Percentiles rank a stretch among this genome's conserved stretches.
Evolutionary conservation across 2,113 vertebrate genomes (phyloP).

Genomic region (Nycticryphes semicollaris): DNA sequence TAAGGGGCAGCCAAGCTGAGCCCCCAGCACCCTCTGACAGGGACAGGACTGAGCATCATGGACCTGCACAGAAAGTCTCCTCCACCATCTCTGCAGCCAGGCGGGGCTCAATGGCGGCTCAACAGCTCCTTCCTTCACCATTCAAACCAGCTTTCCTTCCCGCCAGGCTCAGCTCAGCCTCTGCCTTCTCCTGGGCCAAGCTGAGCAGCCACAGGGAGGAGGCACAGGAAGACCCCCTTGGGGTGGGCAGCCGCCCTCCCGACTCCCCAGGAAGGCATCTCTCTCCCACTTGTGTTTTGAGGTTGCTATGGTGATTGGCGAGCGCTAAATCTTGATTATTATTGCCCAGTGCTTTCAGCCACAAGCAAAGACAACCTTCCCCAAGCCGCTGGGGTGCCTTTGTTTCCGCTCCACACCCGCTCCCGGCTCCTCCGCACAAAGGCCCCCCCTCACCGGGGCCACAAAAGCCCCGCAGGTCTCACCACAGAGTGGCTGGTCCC

Average conservation of each 20-base stretch:
- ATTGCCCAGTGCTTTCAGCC: slow-evolving; percentile 64
- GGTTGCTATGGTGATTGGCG: slow-evolving; percentile 78
- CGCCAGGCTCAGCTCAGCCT: not conserved
- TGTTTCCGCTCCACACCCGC: not conserved
- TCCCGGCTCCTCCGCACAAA: not conserved
- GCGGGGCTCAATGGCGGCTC: not conserved
- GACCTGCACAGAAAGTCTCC: rapidly evolving
- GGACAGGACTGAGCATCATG: rapidly evolving
- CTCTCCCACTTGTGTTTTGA: slow-evolving; percentile 72
- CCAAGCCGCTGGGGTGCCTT: not conserved
- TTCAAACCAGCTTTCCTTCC: not conserved
- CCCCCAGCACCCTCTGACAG: not conserved
- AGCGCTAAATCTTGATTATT: slow-evolving; percentile 74
- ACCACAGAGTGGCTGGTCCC: not conserved
- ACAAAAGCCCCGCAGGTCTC: rapidly evolving
- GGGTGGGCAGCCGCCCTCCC: not conserved
- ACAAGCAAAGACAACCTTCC: slow-evolving; percentile 34
- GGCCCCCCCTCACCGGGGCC: not conserved
- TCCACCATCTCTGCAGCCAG: rapidly evolving
- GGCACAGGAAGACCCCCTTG: not conserved
- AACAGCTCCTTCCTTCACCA: not conserved
- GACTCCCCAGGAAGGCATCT: slow-evolving; percentile 43
- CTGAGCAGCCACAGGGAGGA: not conserved
- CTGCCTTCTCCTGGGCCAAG: not conserved
- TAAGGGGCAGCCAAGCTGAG: not conserved